Conservation (phyloP, 2,113 vertebrate genomes). For the Notechis scutatus region DNA sequence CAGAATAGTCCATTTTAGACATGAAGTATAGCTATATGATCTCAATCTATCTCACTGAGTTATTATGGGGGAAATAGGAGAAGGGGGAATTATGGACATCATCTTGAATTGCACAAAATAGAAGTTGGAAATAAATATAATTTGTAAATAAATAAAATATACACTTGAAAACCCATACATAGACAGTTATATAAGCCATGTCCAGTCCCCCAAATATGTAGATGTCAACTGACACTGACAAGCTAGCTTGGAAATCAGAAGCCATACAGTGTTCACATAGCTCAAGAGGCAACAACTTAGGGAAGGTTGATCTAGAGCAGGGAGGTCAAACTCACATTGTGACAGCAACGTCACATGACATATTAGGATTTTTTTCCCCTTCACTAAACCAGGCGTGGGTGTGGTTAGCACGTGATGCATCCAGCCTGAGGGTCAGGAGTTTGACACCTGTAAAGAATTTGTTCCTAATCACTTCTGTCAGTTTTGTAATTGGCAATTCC, state of each 20-base stretch:
- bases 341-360: no score
- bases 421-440: no score
- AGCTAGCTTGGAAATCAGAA: not conserved
- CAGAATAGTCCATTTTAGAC: not conserved
- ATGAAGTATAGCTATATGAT: not conserved
- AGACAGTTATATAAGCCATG: not conserved
- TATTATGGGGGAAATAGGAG: not conserved
- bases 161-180: not conserved
- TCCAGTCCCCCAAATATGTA: not conserved
- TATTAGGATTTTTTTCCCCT: no score
- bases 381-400: no score
- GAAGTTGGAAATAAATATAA: not conserved
- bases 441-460: not conserved
- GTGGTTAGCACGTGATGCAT: no score
- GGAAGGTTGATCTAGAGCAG: not conserved
- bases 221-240: not conserved
- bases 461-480: conserved; percentile 23
- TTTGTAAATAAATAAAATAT: not conserved
- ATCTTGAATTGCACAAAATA: not conserved
- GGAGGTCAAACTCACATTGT: no score
- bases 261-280: not conserved
- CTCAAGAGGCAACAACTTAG: not conserved
- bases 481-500: not conserved
- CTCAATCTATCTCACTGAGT: not conserved
- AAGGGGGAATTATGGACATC: not conserved